Percentiles rank a stretch among this genome's conserved stretches.
Conservation (phyloP, 2,888 invertebrate species). For the Dastarcus helophoroides region DNA sequence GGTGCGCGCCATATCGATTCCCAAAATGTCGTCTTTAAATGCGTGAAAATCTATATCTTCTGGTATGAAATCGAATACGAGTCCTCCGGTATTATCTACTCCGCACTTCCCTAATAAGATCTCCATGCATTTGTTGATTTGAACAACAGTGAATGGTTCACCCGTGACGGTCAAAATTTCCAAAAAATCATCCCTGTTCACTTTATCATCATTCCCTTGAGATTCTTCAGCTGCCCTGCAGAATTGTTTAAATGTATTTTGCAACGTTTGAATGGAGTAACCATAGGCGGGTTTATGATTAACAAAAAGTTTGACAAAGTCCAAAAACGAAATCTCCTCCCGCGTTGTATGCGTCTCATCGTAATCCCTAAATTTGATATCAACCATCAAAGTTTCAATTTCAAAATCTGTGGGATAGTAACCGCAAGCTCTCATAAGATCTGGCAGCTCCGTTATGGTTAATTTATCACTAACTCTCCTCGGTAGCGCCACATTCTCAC, state of each 20-base stretch:
- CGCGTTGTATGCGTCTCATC: slow-evolving; percentile 34
- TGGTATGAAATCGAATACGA: slow-evolving; percentile 23
- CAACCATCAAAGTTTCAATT: slow-evolving; percentile 49
- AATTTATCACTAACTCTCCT: slow-evolving; percentile 50
- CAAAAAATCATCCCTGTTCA: slow-evolving; percentile 38
- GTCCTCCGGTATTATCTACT: slow-evolving; percentile 12
- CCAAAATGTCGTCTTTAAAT: slow-evolving; percentile 40
- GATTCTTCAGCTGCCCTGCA: slow-evolving; percentile 23
- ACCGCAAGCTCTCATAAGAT: slow-evolving; percentile 62
- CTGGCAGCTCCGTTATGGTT: slow-evolving; percentile 54
- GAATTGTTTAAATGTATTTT: slow-evolving; percentile 40
- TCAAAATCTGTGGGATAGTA: slow-evolving; percentile 65
- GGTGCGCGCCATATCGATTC: slow-evolving; percentile 36
- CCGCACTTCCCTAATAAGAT: slow-evolving; percentile 12
- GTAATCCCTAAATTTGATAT: slow-evolving; percentile 44
- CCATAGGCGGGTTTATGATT: slow-evolving; percentile 55
- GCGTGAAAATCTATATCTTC: slow-evolving; percentile 34
- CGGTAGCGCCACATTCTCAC: slow-evolving; percentile 52
- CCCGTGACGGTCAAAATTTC: slow-evolving; percentile 23
- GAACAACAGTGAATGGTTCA: slow-evolving; percentile 10
- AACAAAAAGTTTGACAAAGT: slow-evolving; percentile 52
- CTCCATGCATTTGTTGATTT: slow-evolving; percentile 10
- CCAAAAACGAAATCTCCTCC: slow-evolving; percentile 52
- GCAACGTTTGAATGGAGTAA: slow-evolving; percentile 37
- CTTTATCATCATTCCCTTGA: slow-evolving; percentile 12